Evolutionary conservation across 2,113 vertebrate genomes (phyloP).

Genomic region (Oreotrochilus melanogaster): DNA sequence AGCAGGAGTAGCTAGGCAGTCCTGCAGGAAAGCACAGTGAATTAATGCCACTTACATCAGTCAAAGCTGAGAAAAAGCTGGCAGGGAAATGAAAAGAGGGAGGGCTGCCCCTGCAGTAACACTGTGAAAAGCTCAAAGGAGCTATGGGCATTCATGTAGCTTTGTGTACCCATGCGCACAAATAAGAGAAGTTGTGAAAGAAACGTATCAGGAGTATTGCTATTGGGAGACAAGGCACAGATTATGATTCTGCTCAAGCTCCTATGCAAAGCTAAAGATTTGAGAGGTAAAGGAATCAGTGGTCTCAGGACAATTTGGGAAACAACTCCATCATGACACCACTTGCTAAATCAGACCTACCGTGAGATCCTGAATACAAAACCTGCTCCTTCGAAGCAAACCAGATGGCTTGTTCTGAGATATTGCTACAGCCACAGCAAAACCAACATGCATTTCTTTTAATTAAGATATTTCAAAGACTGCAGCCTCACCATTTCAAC

Average conservation of each 20-base stretch:
- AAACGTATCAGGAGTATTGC: too few species aligned
- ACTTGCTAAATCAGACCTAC: neutral
- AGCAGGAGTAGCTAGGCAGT: neutral
- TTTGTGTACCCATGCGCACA: too few species aligned
- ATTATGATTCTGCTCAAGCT: neutral
- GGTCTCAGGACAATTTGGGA: neutral
- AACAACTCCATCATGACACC: neutral
- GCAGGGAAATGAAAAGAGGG: neutral
- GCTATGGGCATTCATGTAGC: accelerated
- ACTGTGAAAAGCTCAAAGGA: neutral
- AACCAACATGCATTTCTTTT: neutral
- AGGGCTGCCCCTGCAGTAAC: neutral
- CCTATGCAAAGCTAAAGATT: neutral
- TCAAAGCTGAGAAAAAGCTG: neutral
- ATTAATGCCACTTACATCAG: neutral
- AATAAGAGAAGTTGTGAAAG: neutral
- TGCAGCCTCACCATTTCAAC: neutral
- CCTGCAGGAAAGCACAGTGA: neutral
- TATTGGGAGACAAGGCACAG: neutral
- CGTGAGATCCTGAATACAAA: neutral
- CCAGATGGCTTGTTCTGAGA: neutral
- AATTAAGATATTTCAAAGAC: neutral
- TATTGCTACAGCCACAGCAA: neutral
- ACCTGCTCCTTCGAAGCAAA: neutral
- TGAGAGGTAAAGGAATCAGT: neutral